Evolutionary conservation across 2,113 vertebrate species (phyloP), one percentile per base, ranked within the genome.

Genomic region (Eulemur macaco): DNA sequence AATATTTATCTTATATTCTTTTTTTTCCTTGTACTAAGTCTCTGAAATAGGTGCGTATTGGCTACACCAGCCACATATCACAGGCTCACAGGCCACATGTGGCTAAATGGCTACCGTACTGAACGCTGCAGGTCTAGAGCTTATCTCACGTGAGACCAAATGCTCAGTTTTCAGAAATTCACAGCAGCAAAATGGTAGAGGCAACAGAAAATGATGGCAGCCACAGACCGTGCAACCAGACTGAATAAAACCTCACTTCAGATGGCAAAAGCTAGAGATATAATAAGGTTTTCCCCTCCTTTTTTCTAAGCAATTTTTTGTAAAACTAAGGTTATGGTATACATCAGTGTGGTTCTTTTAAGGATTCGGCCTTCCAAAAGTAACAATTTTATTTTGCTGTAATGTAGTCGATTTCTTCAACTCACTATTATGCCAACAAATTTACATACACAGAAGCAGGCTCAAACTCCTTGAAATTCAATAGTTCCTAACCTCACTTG

Each of bases 81-180:
- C 1, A n/a, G 7, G 20, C 42, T 80, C 31, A 21, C 23, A 60
- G 74, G 42, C 64, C 52, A 29, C 3, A 3, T 6, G 47, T 68
- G 47, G 86, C 29, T 73, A 45, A 10, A 20, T 0, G 18, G n/a
- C 69, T 27, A 34, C 39, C 6, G 31, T 5, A 66, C 0, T 50
- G 25, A 18, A 60, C 1, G 42, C 34, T 1, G 0, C 42, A 34
- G 17, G 52, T 50, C 20, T 47, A 56, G 5, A 91, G 68, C 9
- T 29, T 37, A 27, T 5, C 21, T 58, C 5, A 29, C 34, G 15
- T 20, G 39, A 94, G 80, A 37, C 1, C 3, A 14, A 73, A 58
- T 23, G 34, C n/a, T 89, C 86, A 31, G 39, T 31, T 81, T 86
- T 87, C 63, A 54, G 71, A 89, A 94, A 91, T 25, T 45, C 63